Base-by-base conservation (phyloP, 2,888 invertebrate species). In the Dorcus parallelipipedus region DNA sequence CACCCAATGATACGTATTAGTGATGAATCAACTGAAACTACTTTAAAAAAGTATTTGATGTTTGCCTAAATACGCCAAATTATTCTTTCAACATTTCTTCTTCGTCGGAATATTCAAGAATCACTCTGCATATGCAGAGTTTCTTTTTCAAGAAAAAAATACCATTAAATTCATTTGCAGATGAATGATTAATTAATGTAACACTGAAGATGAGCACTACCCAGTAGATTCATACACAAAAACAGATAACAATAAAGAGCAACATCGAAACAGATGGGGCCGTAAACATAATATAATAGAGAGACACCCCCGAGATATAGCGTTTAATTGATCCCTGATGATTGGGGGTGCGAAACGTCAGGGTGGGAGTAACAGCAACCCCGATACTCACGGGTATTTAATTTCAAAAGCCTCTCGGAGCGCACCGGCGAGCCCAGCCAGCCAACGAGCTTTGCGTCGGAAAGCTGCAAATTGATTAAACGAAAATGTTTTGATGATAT, bases 251-350 rank as follows among this genome's bases (percentile, higher is more conserved):
- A 51, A 14, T 17, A 33, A 50, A 33, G 26, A 38, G 20, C 17
- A 17, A n/a, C 52, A 43, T 52, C 38, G 23, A 45, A 62, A 62
- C 65, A 65, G 65, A 63, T 65, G 65, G 61, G 58, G 58, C 61
- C 56, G 53, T 50, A 56, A 62, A 60, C 54, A 61, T 59, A 59
- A 54, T 62, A 62, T 59, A 65, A 64, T 62, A 56, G 63, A 62
- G 63, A 55, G 61, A 61, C 62, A 58, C 64, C 60, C 59, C 54
- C 48, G 56, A 57, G 60, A 58, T 55, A 52, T 61, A 59, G 63
- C 62, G 56, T 58, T 76, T 76, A 76, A 76, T 76, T 75, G 75
- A 76, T 76, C 76, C 76, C 76, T 64, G 74, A 75, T 75, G 76
- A 76, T 71, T 70, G 68, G 71, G 71, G 73, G 73, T 69, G 73